phyloP scores from a whole-genome alignment of 1,140 invertebrate species.

The Ceratina calcarata region DNA sequence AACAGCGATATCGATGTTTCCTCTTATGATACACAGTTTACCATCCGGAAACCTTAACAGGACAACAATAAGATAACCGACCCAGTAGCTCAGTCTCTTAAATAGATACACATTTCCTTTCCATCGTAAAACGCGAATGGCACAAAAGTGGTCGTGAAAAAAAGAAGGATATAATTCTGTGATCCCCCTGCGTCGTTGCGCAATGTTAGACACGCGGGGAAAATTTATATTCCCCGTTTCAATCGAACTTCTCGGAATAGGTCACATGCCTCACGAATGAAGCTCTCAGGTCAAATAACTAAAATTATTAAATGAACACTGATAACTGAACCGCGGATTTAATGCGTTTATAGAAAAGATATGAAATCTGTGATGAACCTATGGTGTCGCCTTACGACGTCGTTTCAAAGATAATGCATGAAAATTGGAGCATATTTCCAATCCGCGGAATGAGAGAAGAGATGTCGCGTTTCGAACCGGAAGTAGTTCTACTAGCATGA shows the following conservation, averaged over 20 bases:
- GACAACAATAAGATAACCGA: background rate
- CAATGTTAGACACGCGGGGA: background rate
- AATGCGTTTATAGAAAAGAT: no score
- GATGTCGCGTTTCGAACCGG: conserved; percentile 5
- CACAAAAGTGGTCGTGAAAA: no score
- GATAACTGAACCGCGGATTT: no score
- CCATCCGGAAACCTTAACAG: background rate
- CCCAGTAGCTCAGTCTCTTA: background rate
- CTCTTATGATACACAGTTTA: background rate
- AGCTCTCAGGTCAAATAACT: background rate
- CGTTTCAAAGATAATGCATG: background rate
- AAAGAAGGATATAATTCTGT: background rate
- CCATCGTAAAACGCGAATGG: no score
- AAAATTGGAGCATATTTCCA: background rate
- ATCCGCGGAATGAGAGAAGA: conserved; percentile 30
- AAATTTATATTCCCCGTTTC: background rate
- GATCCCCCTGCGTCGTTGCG: background rate
- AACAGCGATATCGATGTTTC: background rate
- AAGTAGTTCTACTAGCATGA: conserved; percentile 30
- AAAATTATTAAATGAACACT: no score
- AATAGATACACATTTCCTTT: background rate
- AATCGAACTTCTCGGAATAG: background rate
- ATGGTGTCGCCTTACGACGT: no score
- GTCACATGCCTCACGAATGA: background rate
- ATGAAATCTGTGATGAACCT: no score